Evolutionary conservation across 2,113 vertebrate species (phyloP), one percentile per base, ranked within the genome.

Genomic region (Phoxinus phoxinus): DNA sequence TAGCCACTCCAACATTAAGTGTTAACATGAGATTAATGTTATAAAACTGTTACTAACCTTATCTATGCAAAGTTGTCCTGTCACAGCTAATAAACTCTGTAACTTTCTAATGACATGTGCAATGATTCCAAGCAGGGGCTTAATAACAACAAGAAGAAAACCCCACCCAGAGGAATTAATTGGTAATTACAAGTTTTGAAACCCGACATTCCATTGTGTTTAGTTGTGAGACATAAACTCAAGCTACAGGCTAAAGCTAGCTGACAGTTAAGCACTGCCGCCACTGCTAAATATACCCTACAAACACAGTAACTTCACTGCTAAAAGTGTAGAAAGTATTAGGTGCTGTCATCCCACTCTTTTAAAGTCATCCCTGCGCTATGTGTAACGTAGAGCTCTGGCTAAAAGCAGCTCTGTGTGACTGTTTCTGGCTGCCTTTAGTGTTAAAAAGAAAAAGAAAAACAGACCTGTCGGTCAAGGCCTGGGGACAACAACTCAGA

Each of bases 311-410:
- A 63, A 71, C 84, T 85, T 74, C 73, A 84, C 51, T 74, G 75
- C 88, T 89, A 89, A 87, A 89, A 83, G 86, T 79, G 65, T 85
- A 72, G 74, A 79, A 85, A 86, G 77, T 81, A 84, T 53, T 78
- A 81, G 56, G 30, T 67, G 86, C 74, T 83, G 86, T 89, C 88
- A 87, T 87, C 79, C 58, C 63, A 72, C 71, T 25, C 79, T 83
- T 77, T 53, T 61, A 84, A 15, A 86, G 74, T 72, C 58, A 41
- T 35, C 81, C 75, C 51, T 63, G 83, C 37, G 78, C 81, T 77
- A 81, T 75, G 69, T 84, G 85, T 32, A 30, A 69, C 81, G 85
- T 32, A 30, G 9, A 32, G 35, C 58, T 84, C 44, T 9, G 44
- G 79, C 86, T 85, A 51, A 89, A 87, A 81, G 30, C 10, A 65